These are phyloP conservation scores for Atta cephalotes DNA, from an alignment of 1,140 invertebrate genomes.

Conservation along the genomic window DNA sequence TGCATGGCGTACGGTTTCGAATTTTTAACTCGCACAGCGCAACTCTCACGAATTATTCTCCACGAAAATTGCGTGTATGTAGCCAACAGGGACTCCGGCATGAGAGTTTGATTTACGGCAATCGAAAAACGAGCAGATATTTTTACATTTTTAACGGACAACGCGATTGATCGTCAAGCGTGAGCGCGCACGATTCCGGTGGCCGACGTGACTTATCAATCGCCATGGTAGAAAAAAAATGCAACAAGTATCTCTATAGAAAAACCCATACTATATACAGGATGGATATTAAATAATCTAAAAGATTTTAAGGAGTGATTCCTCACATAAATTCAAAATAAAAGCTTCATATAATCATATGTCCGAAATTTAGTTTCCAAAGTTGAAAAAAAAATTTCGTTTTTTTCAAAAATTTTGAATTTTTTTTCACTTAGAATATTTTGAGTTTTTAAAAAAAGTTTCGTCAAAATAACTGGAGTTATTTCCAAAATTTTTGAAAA, in stretches of 20 bases:
- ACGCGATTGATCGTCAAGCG: conserved; percentile 44
- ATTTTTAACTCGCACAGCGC: conserved; percentile 61
- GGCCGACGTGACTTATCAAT: conserved; percentile 44
- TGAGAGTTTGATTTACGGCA: conserved; percentile 65
- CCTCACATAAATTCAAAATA: too few species aligned
- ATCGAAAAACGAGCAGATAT: conserved; percentile 62
- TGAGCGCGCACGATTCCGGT: conserved; percentile 16
- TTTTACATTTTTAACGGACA: conserved; percentile 58
- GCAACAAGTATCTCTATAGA: conserved; percentile 42
- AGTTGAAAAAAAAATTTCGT: too few species aligned
- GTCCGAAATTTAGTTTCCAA: too few species aligned
- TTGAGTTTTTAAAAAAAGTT: too few species aligned
- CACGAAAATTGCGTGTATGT: background rate
- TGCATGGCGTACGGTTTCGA: conserved; percentile 41
- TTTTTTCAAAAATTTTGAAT: too few species aligned
- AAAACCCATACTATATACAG: background rate
- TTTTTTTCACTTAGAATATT: too few species aligned
- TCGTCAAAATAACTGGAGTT: too few species aligned
- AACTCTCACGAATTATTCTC: conserved; percentile 14
- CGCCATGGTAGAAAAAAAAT: conserved; percentile 9
- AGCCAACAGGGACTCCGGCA: background rate
- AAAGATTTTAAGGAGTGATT: too few species aligned
- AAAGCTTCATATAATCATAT: too few species aligned
- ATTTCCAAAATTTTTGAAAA: too few species aligned
- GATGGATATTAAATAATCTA: too few species aligned